These are phyloP conservation scores for Phragmatobia fuliginosa DNA, from an alignment of 2,888 invertebrate genomes.

Conservation along the genomic window DNA sequence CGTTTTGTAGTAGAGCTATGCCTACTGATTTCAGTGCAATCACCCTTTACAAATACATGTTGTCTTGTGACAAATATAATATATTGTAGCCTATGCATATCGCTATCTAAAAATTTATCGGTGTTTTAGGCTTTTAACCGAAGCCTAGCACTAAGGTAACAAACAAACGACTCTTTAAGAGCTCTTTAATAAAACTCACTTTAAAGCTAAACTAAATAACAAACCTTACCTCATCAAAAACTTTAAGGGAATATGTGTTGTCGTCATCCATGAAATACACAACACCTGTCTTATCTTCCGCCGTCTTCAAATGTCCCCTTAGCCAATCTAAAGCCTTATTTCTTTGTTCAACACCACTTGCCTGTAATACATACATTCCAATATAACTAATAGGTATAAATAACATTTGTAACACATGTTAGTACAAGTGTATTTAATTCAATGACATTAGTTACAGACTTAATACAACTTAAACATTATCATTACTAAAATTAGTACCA, in stretches of 20 bases:
- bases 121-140: neutral
- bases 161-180: neutral
- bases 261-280: conserved; percentile 99
- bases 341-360: conserved; percentile 96
- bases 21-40: no score
- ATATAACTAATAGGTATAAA: neutral
- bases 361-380: conserved; percentile 63
- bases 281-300: conserved; percentile 89
- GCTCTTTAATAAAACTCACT: neutral
- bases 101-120: neutral
- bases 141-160: neutral
- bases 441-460: conserved; percentile 9
- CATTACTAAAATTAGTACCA: neutral
- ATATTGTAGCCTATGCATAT: neutral
- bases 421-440: conserved; percentile 11
- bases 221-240: conserved; percentile 94
- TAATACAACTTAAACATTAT: conserved; percentile 1
- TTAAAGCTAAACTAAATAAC: neutral
- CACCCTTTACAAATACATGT: no score
- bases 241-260: conserved; percentile 95
- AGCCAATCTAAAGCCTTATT: conserved; percentile 95
- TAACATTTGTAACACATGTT: conserved; percentile 26
- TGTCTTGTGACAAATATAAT: no score
- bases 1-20: no score
- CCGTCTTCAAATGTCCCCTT: conserved; percentile 84